Evolutionary conservation across 2,888 invertebrate genomes (phyloP).

Genomic region (Pollenia amentaria): DNA sequence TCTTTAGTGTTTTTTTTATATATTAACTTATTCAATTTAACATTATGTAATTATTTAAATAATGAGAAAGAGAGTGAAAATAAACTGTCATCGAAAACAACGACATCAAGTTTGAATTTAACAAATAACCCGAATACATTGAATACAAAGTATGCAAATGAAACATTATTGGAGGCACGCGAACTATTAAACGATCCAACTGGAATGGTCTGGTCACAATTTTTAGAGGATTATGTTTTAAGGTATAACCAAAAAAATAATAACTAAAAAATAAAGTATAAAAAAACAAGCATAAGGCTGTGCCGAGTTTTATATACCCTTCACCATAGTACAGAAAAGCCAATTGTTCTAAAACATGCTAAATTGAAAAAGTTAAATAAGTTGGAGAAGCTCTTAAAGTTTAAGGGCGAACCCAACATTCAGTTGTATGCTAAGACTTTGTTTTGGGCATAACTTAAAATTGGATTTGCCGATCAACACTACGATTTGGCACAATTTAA

Average conservation of each 20-base stretch:
- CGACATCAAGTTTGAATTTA: conserved; percentile 56
- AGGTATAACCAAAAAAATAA: conserved; percentile 79
- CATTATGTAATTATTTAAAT: conserved; percentile 79
- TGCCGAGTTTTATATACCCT: neutral
- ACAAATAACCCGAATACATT: conserved; percentile 64
- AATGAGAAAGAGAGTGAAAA: conserved; percentile 75
- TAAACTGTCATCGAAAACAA: conserved; percentile 48
- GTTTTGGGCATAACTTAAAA: too few species aligned
- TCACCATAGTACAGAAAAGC: too few species aligned
- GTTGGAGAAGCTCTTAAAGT: too few species aligned
- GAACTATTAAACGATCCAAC: conserved; percentile 63
- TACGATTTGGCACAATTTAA: too few species aligned
- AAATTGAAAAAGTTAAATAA: too few species aligned
- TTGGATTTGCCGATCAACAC: too few species aligned
- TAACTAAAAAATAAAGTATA: neutral
- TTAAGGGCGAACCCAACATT: too few species aligned
- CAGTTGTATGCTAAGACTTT: too few species aligned
- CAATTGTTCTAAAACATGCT: too few species aligned
- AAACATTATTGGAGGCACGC: conserved; percentile 75
- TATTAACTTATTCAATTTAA: conserved; percentile 76
- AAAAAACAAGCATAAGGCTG: neutral
- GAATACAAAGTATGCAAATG: conserved; percentile 79
- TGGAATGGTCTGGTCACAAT: conserved; percentile 86
- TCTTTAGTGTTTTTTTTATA: conserved; percentile 69
- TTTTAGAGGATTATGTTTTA: conserved; percentile 88